These are phyloP conservation scores for Drosophila mulleri DNA, from an alignment of 2,888 invertebrate genomes.

Conservation along the genomic window DNA sequence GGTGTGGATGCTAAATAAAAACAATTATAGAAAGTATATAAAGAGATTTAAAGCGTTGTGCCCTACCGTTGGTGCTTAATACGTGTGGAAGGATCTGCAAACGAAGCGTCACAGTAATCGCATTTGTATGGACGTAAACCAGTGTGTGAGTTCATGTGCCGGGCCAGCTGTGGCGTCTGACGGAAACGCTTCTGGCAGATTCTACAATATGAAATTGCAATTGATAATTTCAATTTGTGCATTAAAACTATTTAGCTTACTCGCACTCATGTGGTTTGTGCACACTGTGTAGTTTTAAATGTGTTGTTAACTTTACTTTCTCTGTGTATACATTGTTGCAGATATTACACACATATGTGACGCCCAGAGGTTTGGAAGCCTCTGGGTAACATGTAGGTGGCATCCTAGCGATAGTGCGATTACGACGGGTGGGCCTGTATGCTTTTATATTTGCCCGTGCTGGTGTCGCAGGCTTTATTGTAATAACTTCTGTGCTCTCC, in stretches of 20 bases:
- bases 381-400: background rate
- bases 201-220: slow-evolving; percentile 42
- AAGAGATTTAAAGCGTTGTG: accelerated
- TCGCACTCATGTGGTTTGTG: slow-evolving; percentile 83
- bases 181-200: slow-evolving; percentile 83
- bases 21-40: background rate
- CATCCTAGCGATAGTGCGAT: background rate
- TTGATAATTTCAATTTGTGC: background rate
- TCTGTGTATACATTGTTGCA: slow-evolving; percentile 82
- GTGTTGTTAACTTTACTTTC: slow-evolving; percentile 77
- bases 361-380: background rate
- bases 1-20: slow-evolving; percentile 76
- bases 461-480: slow-evolving; percentile 16
- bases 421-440: slow-evolving; percentile 6
- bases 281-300: slow-evolving; percentile 78
- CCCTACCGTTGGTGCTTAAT: slow-evolving; percentile 83
- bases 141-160: slow-evolving; percentile 82
- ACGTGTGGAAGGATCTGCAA: slow-evolving; percentile 84
- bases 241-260: slow-evolving; percentile 57
- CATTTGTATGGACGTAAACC: slow-evolving; percentile 83
- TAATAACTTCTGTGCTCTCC: slow-evolving; percentile 21
- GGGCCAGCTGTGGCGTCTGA: slow-evolving; percentile 81
- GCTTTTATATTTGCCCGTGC: background rate
- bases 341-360: slow-evolving; percentile 71
- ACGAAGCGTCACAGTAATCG: slow-evolving; percentile 80